Conservation (phyloP, 2,888 invertebrate genomes). For the Hydroisotoma schaefferi region DNA sequence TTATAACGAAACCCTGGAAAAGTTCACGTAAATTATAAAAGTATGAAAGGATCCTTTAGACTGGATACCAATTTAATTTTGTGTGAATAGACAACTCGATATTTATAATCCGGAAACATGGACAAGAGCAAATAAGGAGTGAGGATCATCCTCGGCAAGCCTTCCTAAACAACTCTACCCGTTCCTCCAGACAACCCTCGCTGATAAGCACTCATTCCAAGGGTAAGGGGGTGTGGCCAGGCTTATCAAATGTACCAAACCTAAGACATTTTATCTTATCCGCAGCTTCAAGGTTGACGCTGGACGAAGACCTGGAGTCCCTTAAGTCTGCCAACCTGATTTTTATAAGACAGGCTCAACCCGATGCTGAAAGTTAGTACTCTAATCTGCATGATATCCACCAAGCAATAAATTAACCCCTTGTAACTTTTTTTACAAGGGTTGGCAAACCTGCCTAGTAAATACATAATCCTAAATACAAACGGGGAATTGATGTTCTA, state of each 20-base stretch:
- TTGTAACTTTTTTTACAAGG: slow-evolving; percentile 14
- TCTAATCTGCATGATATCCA: not conserved
- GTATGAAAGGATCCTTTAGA: no score
- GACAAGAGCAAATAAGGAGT: no score
- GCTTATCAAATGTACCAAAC: no score
- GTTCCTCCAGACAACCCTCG: slow-evolving; percentile 22
- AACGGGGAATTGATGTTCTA: slow-evolving; percentile 50
- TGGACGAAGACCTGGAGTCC: slow-evolving; percentile 31
- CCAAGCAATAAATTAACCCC: not conserved
- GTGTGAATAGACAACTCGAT: slow-evolving; percentile 34
- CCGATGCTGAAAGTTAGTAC: slow-evolving; percentile 26
- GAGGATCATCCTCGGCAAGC: no score
- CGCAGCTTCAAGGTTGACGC: slow-evolving; percentile 23
- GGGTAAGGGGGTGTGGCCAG: no score
- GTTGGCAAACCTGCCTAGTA: slow-evolving; percentile 50
- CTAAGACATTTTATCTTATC: not conserved
- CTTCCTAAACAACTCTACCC: no score
- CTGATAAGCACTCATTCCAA: slow-evolving; percentile 22
- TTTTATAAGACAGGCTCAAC: slow-evolving; percentile 28
- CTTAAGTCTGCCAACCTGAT: slow-evolving; percentile 30
- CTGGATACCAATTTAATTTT: no score
- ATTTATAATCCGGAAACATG: slow-evolving; percentile 33
- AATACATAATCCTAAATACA: slow-evolving; percentile 53
- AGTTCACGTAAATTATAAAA: no score
- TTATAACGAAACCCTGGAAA: no score